A percentile compares a stretch with the other conserved stretches of the same genome.
phyloP scores from a whole-genome alignment of 2,888 invertebrate genomes.

The Drosophila gaucha region DNA sequence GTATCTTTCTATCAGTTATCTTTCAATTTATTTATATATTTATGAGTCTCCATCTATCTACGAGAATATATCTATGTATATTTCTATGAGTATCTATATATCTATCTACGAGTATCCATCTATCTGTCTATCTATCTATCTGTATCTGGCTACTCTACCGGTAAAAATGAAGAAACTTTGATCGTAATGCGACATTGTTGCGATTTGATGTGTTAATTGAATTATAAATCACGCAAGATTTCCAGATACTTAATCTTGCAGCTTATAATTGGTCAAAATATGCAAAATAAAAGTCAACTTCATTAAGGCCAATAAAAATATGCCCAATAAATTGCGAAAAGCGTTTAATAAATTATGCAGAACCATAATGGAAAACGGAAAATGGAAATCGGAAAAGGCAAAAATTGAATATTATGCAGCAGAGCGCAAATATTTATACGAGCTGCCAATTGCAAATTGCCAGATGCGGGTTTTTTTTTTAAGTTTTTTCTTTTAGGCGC shows the following conservation, averaged over 20 bases:
- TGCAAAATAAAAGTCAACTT: slow-evolving; percentile 29
- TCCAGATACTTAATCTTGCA: slow-evolving; percentile 4
- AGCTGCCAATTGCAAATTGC: slow-evolving; percentile 18
- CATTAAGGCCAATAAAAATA: slow-evolving; percentile 17
- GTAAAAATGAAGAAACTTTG: not conserved
- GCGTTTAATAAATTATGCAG: slow-evolving; percentile 12
- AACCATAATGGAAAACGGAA: not conserved
- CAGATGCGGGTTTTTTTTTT: not conserved
- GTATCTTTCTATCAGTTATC: no score
- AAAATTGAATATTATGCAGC: slow-evolving; percentile 23
- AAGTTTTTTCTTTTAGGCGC: slow-evolving; percentile 7
- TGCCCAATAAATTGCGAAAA: slow-evolving; percentile 29
- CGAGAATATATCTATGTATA: no score
- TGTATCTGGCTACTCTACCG: not conserved
- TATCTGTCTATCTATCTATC: not conserved
- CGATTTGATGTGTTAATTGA: slow-evolving; percentile 1
- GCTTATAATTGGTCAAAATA: slow-evolving; percentile 14
- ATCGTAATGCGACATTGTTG: not conserved
- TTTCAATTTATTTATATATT: not conserved
- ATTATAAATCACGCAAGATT: not conserved
- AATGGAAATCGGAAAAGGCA: slow-evolving; percentile 11
- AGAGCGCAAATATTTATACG: slow-evolving; percentile 23
- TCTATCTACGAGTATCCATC: no score
- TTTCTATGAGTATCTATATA: not conserved
- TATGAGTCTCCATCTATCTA: not conserved